Conservation (phyloP, 2,113 vertebrate genomes). For the Pedionomus torquatus region DNA sequence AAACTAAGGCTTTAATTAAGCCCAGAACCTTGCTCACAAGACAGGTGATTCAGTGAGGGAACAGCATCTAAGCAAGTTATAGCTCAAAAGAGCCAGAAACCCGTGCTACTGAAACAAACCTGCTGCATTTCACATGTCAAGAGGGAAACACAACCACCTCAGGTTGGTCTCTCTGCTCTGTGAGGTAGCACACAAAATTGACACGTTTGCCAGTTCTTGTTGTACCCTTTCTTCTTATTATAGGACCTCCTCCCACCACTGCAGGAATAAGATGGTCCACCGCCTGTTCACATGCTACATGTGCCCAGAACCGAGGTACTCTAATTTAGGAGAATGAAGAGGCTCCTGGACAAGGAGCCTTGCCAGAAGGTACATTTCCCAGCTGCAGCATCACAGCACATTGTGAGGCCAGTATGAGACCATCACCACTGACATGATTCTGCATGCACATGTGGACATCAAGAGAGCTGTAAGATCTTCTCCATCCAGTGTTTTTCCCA, state of each 20-base stretch:
- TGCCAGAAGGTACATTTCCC: neutral
- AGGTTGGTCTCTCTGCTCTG: neutral
- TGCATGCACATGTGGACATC: fast-evolving
- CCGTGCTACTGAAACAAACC: neutral
- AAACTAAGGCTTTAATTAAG: neutral
- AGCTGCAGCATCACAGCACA: neutral
- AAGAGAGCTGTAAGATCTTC: neutral
- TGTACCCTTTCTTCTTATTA: neutral
- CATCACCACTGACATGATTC: neutral
- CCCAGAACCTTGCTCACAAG: neutral
- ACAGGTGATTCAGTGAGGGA: neutral
- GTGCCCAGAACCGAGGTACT: neutral
- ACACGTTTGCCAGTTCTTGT: neutral
- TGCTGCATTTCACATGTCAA: neutral
- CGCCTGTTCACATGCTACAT: neutral
- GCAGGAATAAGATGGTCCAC: neutral
- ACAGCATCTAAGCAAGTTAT: neutral
- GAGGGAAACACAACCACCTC: fast-evolving
- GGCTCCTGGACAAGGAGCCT: neutral
- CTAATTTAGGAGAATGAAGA: neutral
- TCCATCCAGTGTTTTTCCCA: neutral
- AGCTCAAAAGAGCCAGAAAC: neutral
- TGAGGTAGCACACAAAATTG: neutral
- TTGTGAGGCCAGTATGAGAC: neutral
- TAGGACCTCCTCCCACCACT: neutral